Evolutionary conservation across 2,888 invertebrate species (phyloP), one percentile per base, ranked within the genome.

Genomic region (Brachylomia viminalis): DNA sequence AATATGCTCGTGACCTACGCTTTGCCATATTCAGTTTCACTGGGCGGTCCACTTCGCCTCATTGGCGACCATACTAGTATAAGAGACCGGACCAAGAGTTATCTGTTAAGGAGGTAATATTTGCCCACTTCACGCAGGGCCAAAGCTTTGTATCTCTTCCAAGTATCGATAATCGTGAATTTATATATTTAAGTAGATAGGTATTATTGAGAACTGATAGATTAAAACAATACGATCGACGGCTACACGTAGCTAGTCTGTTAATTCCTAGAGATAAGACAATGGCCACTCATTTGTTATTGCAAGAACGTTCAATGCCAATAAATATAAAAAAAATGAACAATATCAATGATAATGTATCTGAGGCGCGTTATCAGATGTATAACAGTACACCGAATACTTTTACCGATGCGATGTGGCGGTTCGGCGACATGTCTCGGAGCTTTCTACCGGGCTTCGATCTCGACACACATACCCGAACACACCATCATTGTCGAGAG

Each of bases 331-430:
- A 92, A 33, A 90, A 90, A 88, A 87, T 81, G 88, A 93, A 91
- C 91, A 93, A 92, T 92, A 94, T 94, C 93, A 85, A 84, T 90
- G 95, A 95, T 95, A 94, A 89, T 92, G 82, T 93, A 94, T 94
- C 92, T 65, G 92, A 70, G 61, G 54, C 88, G 90, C 88, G 91
- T 93, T 95, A 95, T 95, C 95, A 92, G 90, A 91, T 91, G 86
- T 91, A 89, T 92, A 93, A 92, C 93, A 92, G 93, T 92, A 94
- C 90, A 88, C 77, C 89, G 89, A 88, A 86, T 87, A 90, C 90
- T 90, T 92, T 91, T 90, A 91, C 90, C 91, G 89, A 89, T 65
- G 88, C 90, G 89, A 90, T 75, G 88, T 84, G 84, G 86, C 79
- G 88, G 77, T 79, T 82, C 82, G 84, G 82, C 85, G 86, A 85